Evolutionary conservation across 2,888 invertebrate genomes (phyloP), one percentile per base, ranked within the genome.

Genomic region (Hemaris fuciformis): DNA sequence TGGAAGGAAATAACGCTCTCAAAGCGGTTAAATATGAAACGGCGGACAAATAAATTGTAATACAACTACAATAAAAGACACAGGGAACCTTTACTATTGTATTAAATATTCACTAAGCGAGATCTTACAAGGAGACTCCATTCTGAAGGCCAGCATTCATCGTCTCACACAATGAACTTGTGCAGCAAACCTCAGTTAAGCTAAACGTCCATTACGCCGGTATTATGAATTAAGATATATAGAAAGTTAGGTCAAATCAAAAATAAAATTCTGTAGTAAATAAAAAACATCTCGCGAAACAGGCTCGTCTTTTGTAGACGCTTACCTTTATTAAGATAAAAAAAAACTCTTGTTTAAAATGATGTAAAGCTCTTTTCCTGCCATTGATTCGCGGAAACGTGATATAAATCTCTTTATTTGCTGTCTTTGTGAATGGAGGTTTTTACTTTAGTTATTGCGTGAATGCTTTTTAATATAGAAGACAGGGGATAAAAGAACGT

Each of bases 291-390:
- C 10, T n/a, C 38, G n/a, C 38, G 13, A 10, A n/a, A 38, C 38
- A 38, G 38, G 38, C 13, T 5, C n/a, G n/a, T 38, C 38, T n/a
- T 38, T 38, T 38, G 38, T n/a, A 38, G 38, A 38, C 5, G 4
- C n/a, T 62, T 48, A 63, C 53, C 58, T 72, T 67, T 72, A 72
- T 68, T 68, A 66, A n/a, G 59, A 65, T 58, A 66, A 71, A 74
- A 71, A 74, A 74, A 64, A 69, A 61, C 67, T 65, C 66, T 72
- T 73, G 69, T 76, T 77, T 76, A 65, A 71, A 68, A 68, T 66
- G 64, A 62, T 62, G 69, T 60, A 66, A 68, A 64, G 58, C 66
- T 70, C 64, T 65, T 66, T 64, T 61, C 63, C 61, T 23, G 57
- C 57, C 59, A 66, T 65, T 67, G 67, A 70, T 72, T 70, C 31